Base-by-base conservation (phyloP, 2,113 vertebrate genomes). In the Pogona vitticeps region DNA sequence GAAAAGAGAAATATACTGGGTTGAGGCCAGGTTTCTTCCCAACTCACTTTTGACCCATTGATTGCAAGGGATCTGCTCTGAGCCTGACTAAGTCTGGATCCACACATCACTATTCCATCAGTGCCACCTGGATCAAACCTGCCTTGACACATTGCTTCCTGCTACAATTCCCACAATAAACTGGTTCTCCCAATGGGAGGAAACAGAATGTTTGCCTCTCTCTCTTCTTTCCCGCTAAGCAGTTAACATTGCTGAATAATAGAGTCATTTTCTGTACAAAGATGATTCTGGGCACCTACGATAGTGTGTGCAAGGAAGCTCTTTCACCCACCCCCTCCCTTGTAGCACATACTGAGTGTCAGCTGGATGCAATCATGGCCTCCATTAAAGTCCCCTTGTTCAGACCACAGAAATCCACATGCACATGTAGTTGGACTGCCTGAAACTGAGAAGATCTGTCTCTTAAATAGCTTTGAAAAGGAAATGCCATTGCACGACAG, bases 381-480 rank as follows among this genome's bases (percentile, higher is more conserved):
- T 72, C 0, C 1, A 70, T 73, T 79, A 73, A 13, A 59, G 46
- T 76, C 70, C 36, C 65, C 80, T 75, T 10, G 0, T 3, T 73
- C 61, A 76, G 9, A 70, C 1, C 1, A 23, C 77, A 71, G 7
- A 52, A 77, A 81, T 26, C 3, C 42, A 26, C 42, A 56, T 0
- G 0, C 2, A 0, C 0, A 63, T 79, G 72, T 36, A 83, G 40
- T 1, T 0, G 36, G 58, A 0, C 1, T 61, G 65, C n/a, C 81
- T 61, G 0, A 0, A 76, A 52, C 46, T 52, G 46, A 0, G 8
- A 65, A 71, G 3, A 6, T 7, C 17, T 1, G 31, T 88, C 68
- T 72, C 72, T n/a, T 56, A n/a, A 2, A 3, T 20, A 36, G n/a
- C 2, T 3, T 59, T n/a, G 33, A 68, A 83, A 72, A 77, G 78